phyloP scores from a whole-genome alignment of 2,888 invertebrate genomes.

The Lamellibrachia satsuma region DNA sequence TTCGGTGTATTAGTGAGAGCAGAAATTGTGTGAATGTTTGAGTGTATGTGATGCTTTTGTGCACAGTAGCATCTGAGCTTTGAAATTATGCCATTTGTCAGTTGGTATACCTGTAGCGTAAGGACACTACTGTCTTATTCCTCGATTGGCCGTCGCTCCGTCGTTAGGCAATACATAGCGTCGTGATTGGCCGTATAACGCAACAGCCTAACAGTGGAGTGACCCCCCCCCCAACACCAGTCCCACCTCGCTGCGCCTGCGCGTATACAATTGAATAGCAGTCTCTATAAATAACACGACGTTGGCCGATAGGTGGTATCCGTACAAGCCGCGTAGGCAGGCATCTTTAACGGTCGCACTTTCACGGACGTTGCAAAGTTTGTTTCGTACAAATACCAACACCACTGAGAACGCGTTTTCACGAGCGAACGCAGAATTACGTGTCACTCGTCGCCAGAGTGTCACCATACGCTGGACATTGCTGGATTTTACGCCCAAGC shows the following conservation, averaged over 20 bases:
- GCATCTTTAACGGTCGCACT: neutral
- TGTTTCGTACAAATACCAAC: neutral
- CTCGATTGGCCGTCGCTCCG: neutral
- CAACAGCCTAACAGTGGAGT: neutral
- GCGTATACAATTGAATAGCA: neutral
- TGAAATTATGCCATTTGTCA: too few relatives aligned
- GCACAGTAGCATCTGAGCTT: too few relatives aligned
- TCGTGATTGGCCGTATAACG: neutral
- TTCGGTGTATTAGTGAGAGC: too few relatives aligned
- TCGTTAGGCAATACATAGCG: neutral
- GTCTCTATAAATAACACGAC: neutral
- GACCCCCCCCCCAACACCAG: neutral
- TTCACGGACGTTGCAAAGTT: neutral
- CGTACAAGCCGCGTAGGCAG: neutral
- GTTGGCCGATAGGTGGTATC: neutral
- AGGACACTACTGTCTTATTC: neutral
- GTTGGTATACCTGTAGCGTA: neutral
- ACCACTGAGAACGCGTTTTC: neutral
- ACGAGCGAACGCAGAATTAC: neutral
- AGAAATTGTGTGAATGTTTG: too few relatives aligned
- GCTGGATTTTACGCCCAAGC: neutral
- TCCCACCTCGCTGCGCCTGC: neutral
- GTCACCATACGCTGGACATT: neutral
- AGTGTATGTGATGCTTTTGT: too few relatives aligned
- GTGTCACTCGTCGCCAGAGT: neutral